phyloP scores from a whole-genome alignment of 2,113 vertebrate genomes.

The Plectropomus leopardus region DNA sequence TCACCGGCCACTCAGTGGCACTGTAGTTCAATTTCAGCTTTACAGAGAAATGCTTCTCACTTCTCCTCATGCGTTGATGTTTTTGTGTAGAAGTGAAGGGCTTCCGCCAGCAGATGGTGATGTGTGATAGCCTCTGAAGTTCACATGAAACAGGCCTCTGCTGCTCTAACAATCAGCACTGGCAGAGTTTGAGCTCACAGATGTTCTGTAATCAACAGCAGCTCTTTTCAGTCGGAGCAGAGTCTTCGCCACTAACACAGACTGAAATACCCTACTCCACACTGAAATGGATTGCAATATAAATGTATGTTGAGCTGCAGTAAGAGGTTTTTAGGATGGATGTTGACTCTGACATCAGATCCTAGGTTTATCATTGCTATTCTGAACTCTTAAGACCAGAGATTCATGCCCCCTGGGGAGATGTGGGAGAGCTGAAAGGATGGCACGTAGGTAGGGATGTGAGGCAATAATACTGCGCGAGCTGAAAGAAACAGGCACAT shows the following conservation, averaged over 20 bases:
- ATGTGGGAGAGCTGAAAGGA: not conserved
- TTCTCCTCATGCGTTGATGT: not conserved
- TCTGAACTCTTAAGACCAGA: not conserved
- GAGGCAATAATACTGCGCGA: not conserved
- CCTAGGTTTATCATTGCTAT: not conserved
- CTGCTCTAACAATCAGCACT: not conserved
- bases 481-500: not conserved
- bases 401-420: not conserved
- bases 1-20: conserved; percentile 51
- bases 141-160: not conserved
- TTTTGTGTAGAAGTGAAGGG: not conserved
- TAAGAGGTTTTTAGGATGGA: not conserved
- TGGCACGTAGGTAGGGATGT: not conserved
- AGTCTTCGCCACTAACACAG: not conserved
- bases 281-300: not conserved
- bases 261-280: not conserved
- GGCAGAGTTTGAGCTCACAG: not conserved
- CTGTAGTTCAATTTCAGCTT: conserved; percentile 8
- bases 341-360: not conserved
- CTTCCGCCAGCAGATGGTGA: conserved; percentile 70
- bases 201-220: not conserved
- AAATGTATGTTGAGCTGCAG: not conserved
- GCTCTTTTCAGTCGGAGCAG: not conserved
- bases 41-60: not conserved
- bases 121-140: conserved; percentile 6